A percentile compares a stretch with the other conserved stretches of the same genome.
phyloP scores from a whole-genome alignment of 2,888 invertebrate species.

The Molanna angustata region DNA sequence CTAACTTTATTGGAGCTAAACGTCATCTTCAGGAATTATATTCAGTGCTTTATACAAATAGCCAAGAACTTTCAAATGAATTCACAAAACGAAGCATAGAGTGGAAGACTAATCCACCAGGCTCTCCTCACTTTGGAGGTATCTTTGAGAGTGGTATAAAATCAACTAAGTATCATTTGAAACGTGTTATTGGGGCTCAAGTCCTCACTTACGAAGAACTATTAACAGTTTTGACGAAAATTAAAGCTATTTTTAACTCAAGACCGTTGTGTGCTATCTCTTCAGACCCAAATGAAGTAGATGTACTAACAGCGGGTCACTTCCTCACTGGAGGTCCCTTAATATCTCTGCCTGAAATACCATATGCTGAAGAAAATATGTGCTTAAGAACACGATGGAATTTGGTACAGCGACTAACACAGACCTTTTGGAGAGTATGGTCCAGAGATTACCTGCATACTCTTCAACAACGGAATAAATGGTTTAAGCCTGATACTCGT shows the following conservation, averaged over 20 bases:
- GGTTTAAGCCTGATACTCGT: no score
- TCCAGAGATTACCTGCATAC: conserved; percentile 34
- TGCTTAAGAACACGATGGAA: conserved; percentile 34
- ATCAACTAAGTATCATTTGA: not conserved
- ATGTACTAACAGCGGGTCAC: conserved; percentile 36
- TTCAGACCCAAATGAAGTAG: conserved; percentile 35
- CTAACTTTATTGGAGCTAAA: not conserved
- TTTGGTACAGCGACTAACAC: conserved; percentile 31
- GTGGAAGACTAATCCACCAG: not conserved
- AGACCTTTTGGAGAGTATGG: conserved; percentile 36
- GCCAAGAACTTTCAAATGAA: not conserved
- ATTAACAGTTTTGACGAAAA: conserved; percentile 36
- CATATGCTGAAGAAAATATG: conserved; percentile 24
- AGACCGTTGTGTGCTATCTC: conserved; percentile 36
- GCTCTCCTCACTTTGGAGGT: conserved; percentile 32
- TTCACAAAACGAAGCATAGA: not conserved
- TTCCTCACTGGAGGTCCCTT: conserved; percentile 35
- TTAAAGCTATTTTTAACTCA: conserved; percentile 38
- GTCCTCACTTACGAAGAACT: conserved; percentile 37
- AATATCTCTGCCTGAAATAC: conserved; percentile 30
- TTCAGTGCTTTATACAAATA: not conserved
- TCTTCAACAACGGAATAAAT: conserved; percentile 36
- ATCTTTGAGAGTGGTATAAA: not conserved
- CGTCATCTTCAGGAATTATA: not conserved
- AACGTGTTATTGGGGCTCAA: not conserved